Evolutionary conservation across 2,113 vertebrate genomes (phyloP).

Genomic region (Stegastes partitus): DNA sequence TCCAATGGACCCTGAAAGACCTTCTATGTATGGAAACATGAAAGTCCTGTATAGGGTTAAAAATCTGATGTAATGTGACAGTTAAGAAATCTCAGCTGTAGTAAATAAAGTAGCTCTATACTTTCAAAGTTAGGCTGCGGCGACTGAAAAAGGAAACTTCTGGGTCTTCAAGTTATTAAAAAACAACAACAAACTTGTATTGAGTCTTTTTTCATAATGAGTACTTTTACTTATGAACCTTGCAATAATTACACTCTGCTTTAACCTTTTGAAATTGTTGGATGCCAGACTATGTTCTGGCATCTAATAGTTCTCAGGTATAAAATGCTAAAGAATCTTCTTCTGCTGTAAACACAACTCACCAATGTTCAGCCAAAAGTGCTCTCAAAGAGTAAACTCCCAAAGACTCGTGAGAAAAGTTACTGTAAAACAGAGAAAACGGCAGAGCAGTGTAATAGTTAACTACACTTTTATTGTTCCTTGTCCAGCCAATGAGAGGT

Average conservation of each 20-base stretch:
- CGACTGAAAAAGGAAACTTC: background rate
- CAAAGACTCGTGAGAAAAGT: background rate
- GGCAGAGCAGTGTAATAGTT: slow-evolving; percentile 60
- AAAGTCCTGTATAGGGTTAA: too few species aligned
- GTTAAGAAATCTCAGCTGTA: background rate
- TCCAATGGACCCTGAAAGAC: too few species aligned
- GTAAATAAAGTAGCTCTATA: background rate
- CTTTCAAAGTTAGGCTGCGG: background rate
- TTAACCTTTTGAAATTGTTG: background rate
- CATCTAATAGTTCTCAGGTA: background rate
- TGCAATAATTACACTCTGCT: background rate
- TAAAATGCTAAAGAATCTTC: background rate
- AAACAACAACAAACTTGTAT: too few species aligned
- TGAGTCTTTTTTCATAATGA: background rate
- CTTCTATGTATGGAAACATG: too few species aligned
- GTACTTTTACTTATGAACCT: too few species aligned
- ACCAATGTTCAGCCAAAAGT: background rate
- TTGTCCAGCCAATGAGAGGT: slow-evolving; percentile 75
- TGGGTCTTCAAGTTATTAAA: background rate
- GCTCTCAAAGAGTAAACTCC: background rate
- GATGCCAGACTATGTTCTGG: background rate
- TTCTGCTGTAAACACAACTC: background rate
- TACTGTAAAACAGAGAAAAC: slow-evolving; percentile 18
- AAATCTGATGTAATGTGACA: background rate
- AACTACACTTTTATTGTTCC: slow-evolving; percentile 84